Evolutionary conservation across 2,113 vertebrate species (phyloP).

Genomic region (Tetrao urogallus): DNA sequence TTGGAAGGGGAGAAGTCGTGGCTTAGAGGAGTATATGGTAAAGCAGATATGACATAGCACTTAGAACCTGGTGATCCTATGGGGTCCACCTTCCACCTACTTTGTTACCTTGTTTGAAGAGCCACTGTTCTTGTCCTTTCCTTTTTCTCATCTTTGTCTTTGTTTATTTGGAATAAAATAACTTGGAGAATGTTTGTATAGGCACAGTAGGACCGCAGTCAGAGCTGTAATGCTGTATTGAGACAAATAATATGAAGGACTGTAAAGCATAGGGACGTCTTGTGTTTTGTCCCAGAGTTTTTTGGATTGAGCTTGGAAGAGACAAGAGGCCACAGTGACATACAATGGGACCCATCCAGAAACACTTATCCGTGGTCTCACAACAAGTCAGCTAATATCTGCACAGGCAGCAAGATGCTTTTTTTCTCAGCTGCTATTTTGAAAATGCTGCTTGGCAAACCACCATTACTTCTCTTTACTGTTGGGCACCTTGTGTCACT

Average conservation of each 20-base stretch:
- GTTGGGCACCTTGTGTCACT: neutral
- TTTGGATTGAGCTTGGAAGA: neutral
- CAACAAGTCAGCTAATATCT: neutral
- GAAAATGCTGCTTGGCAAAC: neutral
- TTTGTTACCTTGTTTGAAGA: neutral
- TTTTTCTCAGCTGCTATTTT: neutral
- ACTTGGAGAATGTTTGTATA: neutral
- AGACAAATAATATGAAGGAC: neutral
- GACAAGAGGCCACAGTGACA: neutral
- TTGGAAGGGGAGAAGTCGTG: neutral
- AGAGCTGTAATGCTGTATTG: neutral
- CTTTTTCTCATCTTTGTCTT: neutral
- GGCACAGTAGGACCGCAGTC: accelerated
- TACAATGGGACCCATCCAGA: neutral
- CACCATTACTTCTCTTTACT: neutral
- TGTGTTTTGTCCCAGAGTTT: neutral
- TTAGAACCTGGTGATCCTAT: neutral
- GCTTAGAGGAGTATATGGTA: neutral
- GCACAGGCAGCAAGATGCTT: neutral
- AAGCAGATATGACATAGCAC: neutral
- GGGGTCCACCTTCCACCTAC: neutral
- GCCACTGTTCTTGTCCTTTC: neutral
- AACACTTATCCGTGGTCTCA: accelerated
- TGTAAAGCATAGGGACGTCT: neutral
- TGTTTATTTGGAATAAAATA: neutral